Evolutionary conservation across 2,113 vertebrate species (phyloP).

Genomic region (Nansenia antarctica): DNA sequence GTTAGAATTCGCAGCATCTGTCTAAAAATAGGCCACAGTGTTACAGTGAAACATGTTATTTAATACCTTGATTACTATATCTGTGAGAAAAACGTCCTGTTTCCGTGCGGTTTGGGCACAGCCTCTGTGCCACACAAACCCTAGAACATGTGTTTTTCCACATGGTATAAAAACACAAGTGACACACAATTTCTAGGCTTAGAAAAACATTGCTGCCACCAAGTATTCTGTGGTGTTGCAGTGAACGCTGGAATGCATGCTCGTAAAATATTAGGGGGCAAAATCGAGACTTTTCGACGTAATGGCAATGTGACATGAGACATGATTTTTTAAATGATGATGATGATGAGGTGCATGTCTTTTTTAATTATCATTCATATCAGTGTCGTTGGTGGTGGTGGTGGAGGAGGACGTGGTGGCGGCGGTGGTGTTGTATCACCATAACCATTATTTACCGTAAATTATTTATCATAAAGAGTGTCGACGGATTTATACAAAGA

Average conservation of each 20-base stretch:
- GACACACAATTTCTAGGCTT: conserved; percentile 49
- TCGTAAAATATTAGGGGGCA: conserved; percentile 27
- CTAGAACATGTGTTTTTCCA: conserved; percentile 62
- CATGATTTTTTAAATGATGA: conserved; percentile 17
- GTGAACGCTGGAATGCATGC: conserved; percentile 46
- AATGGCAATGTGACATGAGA: conserved; percentile 14
- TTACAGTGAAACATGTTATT: conserved; percentile 52
- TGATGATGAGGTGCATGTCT: not conserved
- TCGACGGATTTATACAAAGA: too few relatives aligned
- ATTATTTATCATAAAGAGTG: too few relatives aligned
- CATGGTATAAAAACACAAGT: conserved; percentile 56
- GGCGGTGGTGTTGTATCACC: too few relatives aligned
- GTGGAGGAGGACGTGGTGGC: too few relatives aligned
- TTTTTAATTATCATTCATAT: conserved; percentile 13
- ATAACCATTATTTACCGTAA: too few relatives aligned
- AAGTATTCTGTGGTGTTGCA: conserved; percentile 45
- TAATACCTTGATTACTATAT: conserved; percentile 55
- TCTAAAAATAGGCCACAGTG: conserved; percentile 36
- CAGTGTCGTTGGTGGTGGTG: not conserved
- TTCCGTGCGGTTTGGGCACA: conserved; percentile 64
- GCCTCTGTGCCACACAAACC: conserved; percentile 65
- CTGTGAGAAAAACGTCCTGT: conserved; percentile 58
- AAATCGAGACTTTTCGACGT: conserved; percentile 31
- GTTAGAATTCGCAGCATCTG: conserved; percentile 17
- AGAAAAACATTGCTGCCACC: conserved; percentile 41